Evolutionary conservation across 2,113 vertebrate genomes (phyloP).

Genomic region (Mustela nigripes): DNA sequence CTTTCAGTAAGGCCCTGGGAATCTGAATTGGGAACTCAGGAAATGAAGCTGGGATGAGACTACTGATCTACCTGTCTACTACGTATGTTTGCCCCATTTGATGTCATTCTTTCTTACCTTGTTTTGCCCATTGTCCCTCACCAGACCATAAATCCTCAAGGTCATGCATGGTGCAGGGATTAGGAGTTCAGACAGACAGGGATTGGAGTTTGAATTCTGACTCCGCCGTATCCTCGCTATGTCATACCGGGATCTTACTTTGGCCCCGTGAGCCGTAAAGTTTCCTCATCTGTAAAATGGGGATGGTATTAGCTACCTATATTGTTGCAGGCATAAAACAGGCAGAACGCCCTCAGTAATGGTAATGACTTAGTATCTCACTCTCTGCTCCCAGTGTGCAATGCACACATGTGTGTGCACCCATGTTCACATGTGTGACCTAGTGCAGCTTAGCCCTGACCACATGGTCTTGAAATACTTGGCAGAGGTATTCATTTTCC

Average conservation of each 20-base stretch:
- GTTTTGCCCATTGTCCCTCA: not conserved
- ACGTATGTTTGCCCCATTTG: accelerated
- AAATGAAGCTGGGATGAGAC: not conserved
- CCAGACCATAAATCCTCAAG: not conserved
- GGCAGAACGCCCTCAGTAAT: not conserved
- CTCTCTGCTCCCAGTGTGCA: not conserved
- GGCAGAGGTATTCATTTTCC: not conserved
- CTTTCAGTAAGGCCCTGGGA: not conserved
- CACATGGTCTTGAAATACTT: not conserved
- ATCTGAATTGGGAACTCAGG: not conserved
- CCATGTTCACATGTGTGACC: accelerated
- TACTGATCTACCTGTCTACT: too few relatives aligned
- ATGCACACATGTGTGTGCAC: accelerated
- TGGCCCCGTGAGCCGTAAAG: not conserved
- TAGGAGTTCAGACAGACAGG: not conserved
- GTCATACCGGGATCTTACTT: not conserved
- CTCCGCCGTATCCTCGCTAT: accelerated
- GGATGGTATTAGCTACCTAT: not conserved
- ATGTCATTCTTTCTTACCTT: accelerated
- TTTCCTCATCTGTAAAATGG: not conserved
- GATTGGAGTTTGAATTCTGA: not conserved
- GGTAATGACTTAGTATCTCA: not conserved
- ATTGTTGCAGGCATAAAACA: not conserved
- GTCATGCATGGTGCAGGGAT: too few relatives aligned
- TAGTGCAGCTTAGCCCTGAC: too few relatives aligned